Base-by-base conservation (phyloP, 2,888 invertebrate genomes). In the Drosophila colorata region DNA sequence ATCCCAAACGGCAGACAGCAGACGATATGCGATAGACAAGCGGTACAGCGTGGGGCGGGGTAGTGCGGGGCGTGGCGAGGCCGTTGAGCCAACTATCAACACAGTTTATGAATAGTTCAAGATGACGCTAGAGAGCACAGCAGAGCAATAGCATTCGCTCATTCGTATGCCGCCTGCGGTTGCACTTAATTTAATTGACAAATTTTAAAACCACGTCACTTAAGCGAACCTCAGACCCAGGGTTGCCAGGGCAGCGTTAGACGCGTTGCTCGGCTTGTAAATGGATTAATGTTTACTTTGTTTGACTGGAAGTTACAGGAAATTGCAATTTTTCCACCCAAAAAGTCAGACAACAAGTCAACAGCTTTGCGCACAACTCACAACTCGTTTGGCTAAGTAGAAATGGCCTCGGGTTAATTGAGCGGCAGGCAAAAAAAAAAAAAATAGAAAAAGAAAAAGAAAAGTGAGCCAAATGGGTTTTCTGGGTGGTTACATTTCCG, bases 141-240 rank as follows among this genome's bases (percentile, higher is more conserved):
- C 35, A 48, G 6, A 64, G 72, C 46, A 41, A 18, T 53, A 49
- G 69, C 60, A 74, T 46, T 61, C 53, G 63, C 80, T 82, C 88
- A 83, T 83, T 83, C 83, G 77, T 77, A 87, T 89, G 79, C 76
- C 69, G 92, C 91, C 91, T 88, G 81, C 87, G 91, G 92, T 88
- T 90, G 90, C 92, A 92, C 91, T 91, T 92, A 91, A 91, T 91
- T 92, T 91, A 91, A 91, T 91, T 91, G 91, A 90, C 90, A 92
- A 90, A 85, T 89, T 90, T 85, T 79, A 89, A 85, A 89, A 85
- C 89, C 88, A 87, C 87, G 85, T 87, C 84, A 70, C 84, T 83
- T 83, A 78, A 87, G 74, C 60, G 71, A 57, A 38, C 28, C 58
- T 60, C 55, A 61, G 64, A 48, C 48, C 52, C 47, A 5, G 38